These are phyloP conservation scores for Zootoca vivipara DNA, from an alignment of 2,113 vertebrate genomes.

Conservation along the genomic window DNA sequence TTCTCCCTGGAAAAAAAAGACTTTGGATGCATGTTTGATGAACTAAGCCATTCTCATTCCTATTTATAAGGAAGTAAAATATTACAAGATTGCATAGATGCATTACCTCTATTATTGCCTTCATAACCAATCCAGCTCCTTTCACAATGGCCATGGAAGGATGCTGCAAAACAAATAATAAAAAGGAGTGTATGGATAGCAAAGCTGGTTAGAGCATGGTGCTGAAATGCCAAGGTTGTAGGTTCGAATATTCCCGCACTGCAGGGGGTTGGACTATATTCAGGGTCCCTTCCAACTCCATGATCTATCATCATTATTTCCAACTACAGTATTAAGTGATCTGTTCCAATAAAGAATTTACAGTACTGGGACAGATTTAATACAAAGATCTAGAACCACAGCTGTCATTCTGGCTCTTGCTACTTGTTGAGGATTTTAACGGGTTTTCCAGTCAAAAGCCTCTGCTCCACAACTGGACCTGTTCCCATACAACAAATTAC, in stretches of 20 bases:
- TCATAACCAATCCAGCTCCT: constrained; percentile 98
- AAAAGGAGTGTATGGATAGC: constrained; percentile 12
- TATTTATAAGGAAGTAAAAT: background rate
- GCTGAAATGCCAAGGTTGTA: too few relatives aligned
- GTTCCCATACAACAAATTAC: background rate
- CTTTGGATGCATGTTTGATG: background rate
- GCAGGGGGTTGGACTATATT: too few relatives aligned
- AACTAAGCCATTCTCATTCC: background rate
- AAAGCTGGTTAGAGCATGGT: too few relatives aligned
- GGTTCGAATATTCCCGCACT: too few relatives aligned
- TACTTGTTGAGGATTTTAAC: background rate
- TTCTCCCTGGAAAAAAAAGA: background rate
- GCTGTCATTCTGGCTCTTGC: background rate
- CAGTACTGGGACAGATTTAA: background rate
- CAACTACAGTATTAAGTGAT: background rate
- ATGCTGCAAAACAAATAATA: constrained; percentile 78
- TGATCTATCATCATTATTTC: background rate
- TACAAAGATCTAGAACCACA: background rate
- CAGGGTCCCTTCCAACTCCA: too few relatives aligned
- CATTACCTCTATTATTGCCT: constrained; percentile 98
- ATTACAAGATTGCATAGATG: constrained; percentile 5
- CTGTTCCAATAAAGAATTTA: background rate
- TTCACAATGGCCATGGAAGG: constrained; percentile 99
- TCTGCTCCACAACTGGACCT: background rate
- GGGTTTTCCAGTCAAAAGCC: background rate